These are phyloP conservation scores for Axea sp. DNA, from an alignment of 2,888 invertebrate species.

Conservation along the genomic window DNA sequence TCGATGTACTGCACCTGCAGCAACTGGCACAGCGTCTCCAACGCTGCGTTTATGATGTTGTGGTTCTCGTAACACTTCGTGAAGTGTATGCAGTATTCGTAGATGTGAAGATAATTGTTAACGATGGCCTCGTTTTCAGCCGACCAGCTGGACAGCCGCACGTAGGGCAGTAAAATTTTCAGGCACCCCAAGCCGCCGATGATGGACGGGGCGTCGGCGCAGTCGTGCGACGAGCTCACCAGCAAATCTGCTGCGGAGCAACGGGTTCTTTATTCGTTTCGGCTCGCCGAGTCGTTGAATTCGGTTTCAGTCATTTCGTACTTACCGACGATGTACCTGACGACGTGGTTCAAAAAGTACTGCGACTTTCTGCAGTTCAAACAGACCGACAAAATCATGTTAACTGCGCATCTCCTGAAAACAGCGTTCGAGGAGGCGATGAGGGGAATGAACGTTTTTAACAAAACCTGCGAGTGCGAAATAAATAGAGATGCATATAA, in stretches of 20 bases:
- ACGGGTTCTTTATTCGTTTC: too few relatives aligned
- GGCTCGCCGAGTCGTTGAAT: too few relatives aligned
- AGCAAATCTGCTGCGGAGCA: too few relatives aligned
- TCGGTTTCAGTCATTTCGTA: too few relatives aligned
- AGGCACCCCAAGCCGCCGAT: conserved; percentile 85
- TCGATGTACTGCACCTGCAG: conserved; percentile 80
- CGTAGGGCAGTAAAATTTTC: conserved; percentile 83
- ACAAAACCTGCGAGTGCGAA: conserved; percentile 81
- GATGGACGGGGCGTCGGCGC: too few relatives aligned
- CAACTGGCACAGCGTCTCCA: conserved; percentile 85
- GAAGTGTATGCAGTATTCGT: conserved; percentile 88
- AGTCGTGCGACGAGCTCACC: too few relatives aligned
- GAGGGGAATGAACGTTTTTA: conserved; percentile 83
- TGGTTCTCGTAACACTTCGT: conserved; percentile 86
- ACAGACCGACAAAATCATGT: conserved; percentile 89
- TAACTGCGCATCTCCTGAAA: conserved; percentile 89
- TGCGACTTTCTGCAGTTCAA: conserved; percentile 86
- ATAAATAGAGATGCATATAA: too few relatives aligned
- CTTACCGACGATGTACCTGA: conserved; percentile 83
- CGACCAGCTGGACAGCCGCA: conserved; percentile 68
- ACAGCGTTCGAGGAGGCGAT: conserved; percentile 82
- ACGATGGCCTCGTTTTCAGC: conserved; percentile 65
- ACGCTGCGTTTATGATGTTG: conserved; percentile 91
- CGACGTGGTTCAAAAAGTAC: conserved; percentile 84
- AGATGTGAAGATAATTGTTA: conserved; percentile 82